Percentiles rank a stretch among this genome's conserved stretches.
phyloP scores from a whole-genome alignment of 2,113 vertebrate genomes.

The Bothrops jararaca region DNA sequence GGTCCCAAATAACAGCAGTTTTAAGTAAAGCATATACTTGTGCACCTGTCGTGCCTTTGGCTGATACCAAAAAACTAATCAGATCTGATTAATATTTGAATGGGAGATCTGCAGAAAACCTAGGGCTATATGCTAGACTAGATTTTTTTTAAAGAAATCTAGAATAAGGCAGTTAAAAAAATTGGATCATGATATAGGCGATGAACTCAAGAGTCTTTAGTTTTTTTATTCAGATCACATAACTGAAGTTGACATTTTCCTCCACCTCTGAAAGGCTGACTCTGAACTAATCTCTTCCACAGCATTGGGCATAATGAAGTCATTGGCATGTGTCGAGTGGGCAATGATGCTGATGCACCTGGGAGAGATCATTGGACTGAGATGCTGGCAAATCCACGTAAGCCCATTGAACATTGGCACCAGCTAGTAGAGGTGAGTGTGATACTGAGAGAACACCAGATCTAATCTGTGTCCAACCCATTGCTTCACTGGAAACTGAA shows the following conservation, averaged over 20 bases:
- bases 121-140: neutral
- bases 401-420: slow-evolving; percentile 93
- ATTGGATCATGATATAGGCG: neutral
- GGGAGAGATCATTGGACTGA: slow-evolving; percentile 90
- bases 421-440: slow-evolving; percentile 81
- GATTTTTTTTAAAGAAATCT: neutral
- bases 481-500: neutral
- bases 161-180: neutral
- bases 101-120: neutral
- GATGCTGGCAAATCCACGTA: slow-evolving; percentile 91
- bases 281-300: neutral
- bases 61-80: neutral
- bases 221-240: neutral
- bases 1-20: neutral
- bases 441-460: too few species aligned
- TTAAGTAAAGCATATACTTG: neutral
- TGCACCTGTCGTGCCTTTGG: neutral
- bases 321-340: slow-evolving; percentile 90
- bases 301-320: slow-evolving; percentile 94
- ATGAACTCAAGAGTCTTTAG: neutral
- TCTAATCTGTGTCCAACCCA: neutral
- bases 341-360: slow-evolving; percentile 81
- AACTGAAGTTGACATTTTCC: neutral
- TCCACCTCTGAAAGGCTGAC: neutral
- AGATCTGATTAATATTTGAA: neutral